Conservation (phyloP, 2,113 vertebrate species). For the Melospiza georgiana region DNA sequence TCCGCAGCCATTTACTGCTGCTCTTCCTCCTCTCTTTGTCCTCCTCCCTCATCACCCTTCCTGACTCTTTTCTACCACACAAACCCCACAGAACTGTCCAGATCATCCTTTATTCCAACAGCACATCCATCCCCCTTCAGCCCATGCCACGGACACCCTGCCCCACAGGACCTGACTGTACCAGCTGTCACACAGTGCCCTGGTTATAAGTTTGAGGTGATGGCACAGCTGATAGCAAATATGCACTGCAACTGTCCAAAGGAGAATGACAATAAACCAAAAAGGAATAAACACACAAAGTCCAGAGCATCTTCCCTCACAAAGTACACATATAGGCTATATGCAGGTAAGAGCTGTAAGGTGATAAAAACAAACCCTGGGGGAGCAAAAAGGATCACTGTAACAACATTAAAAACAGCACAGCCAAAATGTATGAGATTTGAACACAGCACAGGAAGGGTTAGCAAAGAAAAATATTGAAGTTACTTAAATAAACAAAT, state of each 20-base stretch:
- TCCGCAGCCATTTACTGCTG: neutral
- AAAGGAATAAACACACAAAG: neutral
- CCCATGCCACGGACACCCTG: fast-evolving
- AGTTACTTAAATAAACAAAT: neutral
- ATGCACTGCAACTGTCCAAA: neutral
- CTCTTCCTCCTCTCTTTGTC: neutral
- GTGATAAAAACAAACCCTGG: neutral
- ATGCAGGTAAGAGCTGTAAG: neutral
- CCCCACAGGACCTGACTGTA: neutral
- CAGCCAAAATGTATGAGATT: neutral
- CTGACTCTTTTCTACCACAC: neutral
- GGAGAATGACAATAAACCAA: neutral
- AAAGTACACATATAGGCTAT: neutral
- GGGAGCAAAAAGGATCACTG: neutral
- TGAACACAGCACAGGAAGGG: neutral
- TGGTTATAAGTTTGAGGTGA: neutral
- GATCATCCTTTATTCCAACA: neutral
- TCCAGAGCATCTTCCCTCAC: neutral
- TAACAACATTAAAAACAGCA: neutral
- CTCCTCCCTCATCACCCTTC: neutral
- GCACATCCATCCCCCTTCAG: neutral
- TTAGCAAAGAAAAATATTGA: neutral
- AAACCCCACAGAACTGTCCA: neutral
- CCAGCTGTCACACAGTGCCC: neutral
- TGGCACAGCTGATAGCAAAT: neutral